Conservation (phyloP, 1,140 invertebrate genomes). For the Nylanderia fulva region DNA sequence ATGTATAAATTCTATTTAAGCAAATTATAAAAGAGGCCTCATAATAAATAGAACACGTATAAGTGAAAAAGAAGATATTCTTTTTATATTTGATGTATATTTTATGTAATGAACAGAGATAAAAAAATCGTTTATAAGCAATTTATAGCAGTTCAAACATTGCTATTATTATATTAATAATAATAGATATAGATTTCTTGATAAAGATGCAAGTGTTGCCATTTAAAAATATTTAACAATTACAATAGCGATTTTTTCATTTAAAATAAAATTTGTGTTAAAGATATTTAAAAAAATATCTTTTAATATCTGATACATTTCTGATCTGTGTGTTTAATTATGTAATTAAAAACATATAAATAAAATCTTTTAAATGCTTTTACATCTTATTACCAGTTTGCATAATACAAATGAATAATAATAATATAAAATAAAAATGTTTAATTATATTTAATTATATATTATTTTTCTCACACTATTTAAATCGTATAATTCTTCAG, state of each 20-base stretch:
- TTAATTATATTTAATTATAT: too few species aligned
- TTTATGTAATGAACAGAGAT: too few species aligned
- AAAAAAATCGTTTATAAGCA: too few species aligned
- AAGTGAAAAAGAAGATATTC: not conserved
- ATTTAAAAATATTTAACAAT: not conserved
- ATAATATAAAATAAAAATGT: too few species aligned
- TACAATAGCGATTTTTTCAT: not conserved
- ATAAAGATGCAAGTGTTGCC: not conserved
- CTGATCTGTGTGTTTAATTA: not conserved
- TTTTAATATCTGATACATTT: not conserved
- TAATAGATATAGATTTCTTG: too few species aligned
- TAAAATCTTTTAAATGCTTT: not conserved
- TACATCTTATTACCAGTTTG: conserved; percentile 16
- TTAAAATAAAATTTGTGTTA: not conserved
- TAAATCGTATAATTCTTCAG: too few species aligned
- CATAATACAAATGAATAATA: not conserved
- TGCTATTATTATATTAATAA: not conserved
- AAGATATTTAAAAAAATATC: not conserved
- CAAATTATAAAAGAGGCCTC: not conserved
- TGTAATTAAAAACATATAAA: not conserved
- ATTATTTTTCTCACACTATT: too few species aligned
- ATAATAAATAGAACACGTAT: not conserved
- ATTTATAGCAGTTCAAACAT: too few species aligned
- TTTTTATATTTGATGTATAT: too few species aligned
- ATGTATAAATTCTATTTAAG: not conserved